Base-by-base conservation (phyloP, 1,140 invertebrate genomes). In the Bombus confusus region DNA sequence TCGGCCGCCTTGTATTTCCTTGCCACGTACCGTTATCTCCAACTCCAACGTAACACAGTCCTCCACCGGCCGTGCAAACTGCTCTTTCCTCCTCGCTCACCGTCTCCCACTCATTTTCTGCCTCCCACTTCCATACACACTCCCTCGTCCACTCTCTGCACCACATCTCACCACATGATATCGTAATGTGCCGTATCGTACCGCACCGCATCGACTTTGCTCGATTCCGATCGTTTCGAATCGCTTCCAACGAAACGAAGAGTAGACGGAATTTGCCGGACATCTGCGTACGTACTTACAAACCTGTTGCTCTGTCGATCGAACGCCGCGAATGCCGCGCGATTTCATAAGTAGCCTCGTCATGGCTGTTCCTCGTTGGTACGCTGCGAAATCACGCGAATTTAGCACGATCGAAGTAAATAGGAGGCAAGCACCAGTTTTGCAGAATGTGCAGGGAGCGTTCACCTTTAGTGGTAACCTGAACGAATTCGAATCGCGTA, bases 1-100 rank as follows among this genome's bases (percentile, higher is more conserved):
- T 76, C 82, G 78, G 28, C 25, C 25, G 37, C 37, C 22, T 52
- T 34, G 31, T 22, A 69, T 80, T 85, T 62, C 59, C 75, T 78
- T 18, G 22, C 34, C n/a, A 59, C 69, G 78, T 81, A 80, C 83
- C 77, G 83, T 85, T 85, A 85, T 73, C 77, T 80, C 39, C 37
- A n/a, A 59, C 77, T 80, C 39, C n/a, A n/a, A 59, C 82, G 76
- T 41, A 66, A 59, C 52, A 37, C 47, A 37, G 39, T 57, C 52
- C 34, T 72, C 34, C 43, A 15, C 34, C 34, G 25, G 41, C 28
- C 47, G 18, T 68, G 75, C 57, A 34, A 37, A 37, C 22, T n/a
- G 18, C 62, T 34, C 59, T 39, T 43, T 66, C 41, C 62, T 41
- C 12, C 41, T 34, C 37, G 34, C 57, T 31, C n/a, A 5, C 13